Evolutionary conservation across 1,140 invertebrate genomes (phyloP).

Genomic region (Hypothenemus hampei): DNA sequence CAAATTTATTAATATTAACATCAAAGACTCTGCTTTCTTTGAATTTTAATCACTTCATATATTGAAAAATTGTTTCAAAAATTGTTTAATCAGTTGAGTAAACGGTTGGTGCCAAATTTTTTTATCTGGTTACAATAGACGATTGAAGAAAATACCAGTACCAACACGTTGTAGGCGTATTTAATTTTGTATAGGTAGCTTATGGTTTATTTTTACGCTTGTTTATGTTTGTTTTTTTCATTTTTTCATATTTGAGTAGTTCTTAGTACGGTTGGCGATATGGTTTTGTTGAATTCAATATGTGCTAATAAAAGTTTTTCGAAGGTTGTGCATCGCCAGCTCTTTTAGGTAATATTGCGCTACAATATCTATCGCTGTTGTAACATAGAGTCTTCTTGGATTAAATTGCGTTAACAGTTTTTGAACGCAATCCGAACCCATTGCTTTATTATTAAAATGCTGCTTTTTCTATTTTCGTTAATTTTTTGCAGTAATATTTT

Average conservation of each 20-base stretch:
- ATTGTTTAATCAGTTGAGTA: conserved; percentile 20
- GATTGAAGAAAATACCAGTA: conserved; percentile 9
- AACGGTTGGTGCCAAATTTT: conserved; percentile 40
- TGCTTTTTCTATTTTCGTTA: too few species aligned
- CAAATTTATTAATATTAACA: too few species aligned
- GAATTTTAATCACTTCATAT: background rate
- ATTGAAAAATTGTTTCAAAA: background rate
- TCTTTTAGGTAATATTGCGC: conserved; percentile 31
- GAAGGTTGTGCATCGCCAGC: conserved; percentile 41
- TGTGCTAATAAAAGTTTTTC: conserved; percentile 35
- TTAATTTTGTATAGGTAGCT: conserved; percentile 36
- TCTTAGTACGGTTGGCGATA: conserved; percentile 36
- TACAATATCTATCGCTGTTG: conserved; percentile 27
- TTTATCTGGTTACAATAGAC: conserved; percentile 7
- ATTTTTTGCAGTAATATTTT: too few species aligned
- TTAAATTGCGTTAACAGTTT: conserved; percentile 25
- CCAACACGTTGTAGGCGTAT: conserved; percentile 31
- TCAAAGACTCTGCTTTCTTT: too few species aligned
- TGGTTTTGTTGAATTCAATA: conserved; percentile 34
- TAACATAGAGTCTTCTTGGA: conserved; percentile 25
- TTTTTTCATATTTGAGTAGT: conserved; percentile 31
- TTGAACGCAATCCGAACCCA: conserved; percentile 16
- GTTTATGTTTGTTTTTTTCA: conserved; percentile 32
- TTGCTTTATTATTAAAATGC: conserved; percentile 15
- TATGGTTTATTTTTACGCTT: conserved; percentile 35